Evolutionary conservation across 2,113 vertebrate genomes (phyloP).

Genomic region (Amia ocellicauda): DNA sequence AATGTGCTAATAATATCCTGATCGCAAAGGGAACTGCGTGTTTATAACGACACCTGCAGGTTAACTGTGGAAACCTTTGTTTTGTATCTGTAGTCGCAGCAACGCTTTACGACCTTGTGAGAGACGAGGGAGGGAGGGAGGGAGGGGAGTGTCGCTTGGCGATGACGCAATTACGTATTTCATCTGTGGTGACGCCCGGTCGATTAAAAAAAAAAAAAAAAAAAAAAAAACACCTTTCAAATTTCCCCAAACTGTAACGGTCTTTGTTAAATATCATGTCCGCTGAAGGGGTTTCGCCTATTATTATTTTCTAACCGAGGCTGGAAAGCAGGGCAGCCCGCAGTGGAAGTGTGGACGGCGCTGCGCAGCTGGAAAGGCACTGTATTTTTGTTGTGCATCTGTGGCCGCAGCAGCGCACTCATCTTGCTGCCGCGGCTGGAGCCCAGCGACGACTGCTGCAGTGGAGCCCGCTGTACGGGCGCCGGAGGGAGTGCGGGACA

Average conservation of each 20-base stretch:
- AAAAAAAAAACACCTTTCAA: constrained; percentile 45
- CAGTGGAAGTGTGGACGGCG: background rate
- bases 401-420: constrained; percentile 18
- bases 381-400: constrained; percentile 20
- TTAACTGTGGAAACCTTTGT: too few relatives aligned
- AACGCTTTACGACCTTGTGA: too few relatives aligned
- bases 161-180: constrained; percentile 68
- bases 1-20: too few relatives aligned
- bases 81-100: too few relatives aligned
- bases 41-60: too few relatives aligned
- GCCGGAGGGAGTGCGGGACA: too few relatives aligned
- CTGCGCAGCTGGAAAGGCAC: constrained; percentile 14
- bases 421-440: constrained; percentile 14
- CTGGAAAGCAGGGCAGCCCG: background rate
- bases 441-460: constrained; percentile 14
- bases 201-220: constrained; percentile 58
- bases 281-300: too few relatives aligned
- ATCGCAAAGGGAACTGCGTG: too few relatives aligned
- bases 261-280: too few relatives aligned
- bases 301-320: too few relatives aligned
- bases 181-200: constrained; percentile 68
- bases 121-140: too few relatives aligned
- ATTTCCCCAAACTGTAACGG: too few relatives aligned
- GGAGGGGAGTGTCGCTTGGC: constrained; percentile 53
- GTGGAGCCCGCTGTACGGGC: constrained; percentile 47